Evolutionary conservation across 2,113 vertebrate species (phyloP), one percentile per base, ranked within the genome.

Genomic region (Alosa alosa): DNA sequence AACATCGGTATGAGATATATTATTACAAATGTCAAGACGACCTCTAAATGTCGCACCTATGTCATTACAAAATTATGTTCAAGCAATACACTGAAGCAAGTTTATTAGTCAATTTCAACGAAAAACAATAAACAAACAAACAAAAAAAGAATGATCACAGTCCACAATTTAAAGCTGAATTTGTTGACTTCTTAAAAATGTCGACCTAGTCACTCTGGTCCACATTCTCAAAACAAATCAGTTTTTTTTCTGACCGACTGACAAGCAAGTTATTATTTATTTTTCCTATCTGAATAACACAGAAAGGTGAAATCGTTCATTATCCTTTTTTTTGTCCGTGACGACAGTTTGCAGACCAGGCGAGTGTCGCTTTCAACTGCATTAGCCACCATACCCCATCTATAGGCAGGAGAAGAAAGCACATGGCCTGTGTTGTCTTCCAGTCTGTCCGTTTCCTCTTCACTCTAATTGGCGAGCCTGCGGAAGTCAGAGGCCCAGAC

Each of bases 251-350:
- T 36, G 31, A 36, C 1, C 9, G 20, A 39, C 72, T 78, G 72
- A 39, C 72, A 78, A 78, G 72, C 72, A 78, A 39, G 15, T 41
- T 36, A 47, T 49, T 22, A 47, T 49, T 17, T 17, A 72, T 60
- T 3, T 6, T 0, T 39, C 72, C 31, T 78, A 78, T 17, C 72
- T 15, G 31, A 39, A 36, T 78, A 78, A 78, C 72, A 10, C 2
- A 18, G 72, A 4, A 15, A 78, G 83, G 89, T 89, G 90, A 47
- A 50, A 84, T 92, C 92, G 92, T 88, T 92, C 91, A 89, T 90
- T 83, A 86, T 90, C 72, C 13, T 17, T 39, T 39, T 39, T 8
- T 78, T 78, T 39, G 72, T 78, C 36, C 20, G 36, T 39, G 72
- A 0, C 0, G 36, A 78, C 25, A 78, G 36, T 78, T 36, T 39